Base-by-base conservation (phyloP, 2,797 vertebrate genomes). In the Pipistrellus kuhlii region DNA sequence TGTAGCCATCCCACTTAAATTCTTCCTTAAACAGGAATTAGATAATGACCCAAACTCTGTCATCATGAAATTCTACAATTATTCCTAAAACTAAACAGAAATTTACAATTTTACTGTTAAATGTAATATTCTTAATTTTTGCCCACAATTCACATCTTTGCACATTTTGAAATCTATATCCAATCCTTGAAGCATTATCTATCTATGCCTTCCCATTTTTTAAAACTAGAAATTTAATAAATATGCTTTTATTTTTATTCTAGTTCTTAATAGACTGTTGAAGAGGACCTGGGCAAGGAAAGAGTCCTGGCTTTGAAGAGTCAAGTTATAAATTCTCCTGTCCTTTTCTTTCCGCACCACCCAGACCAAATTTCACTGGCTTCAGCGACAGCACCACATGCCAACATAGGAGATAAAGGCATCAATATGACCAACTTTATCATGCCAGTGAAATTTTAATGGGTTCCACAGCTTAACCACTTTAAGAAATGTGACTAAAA, bases 361-460 rank as follows among this genome's bases (percentile, higher is more conserved):
- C 20, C 86, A 82, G 81, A 73, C 81, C 81, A 77, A 80, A 86
- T 20, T 64, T 53, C 77, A 13, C 81, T 88, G 88, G 93, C 95
- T 73, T 91, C 87, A 73, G 35, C 3, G 9, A 86, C 13, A 85
- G 66, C 59, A 66, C 32, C 35, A 41, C 95, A 89, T 62, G 94
- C 94, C 97, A 95, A 13, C 57, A 23, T 10, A 41, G 11, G 18
- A 94, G 97, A 96, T 97, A 97, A 96, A 94, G 86, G 44, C 68
- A 87, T 73, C 91, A 82, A 71, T 77, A 93, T 55, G 89, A 96
- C 76, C 48, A 78, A 86, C 84, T 96, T 96, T 96, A 97, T 97
- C 96, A 48, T 4, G 35, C 89, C 95, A 93, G 84, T 25, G 85
- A 94, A 89, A 97, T 94, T 89, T 88, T 95, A 96, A 95, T 87